A percentile compares a stretch with the other conserved stretches of the same genome.
phyloP scores from a whole-genome alignment of 2,888 invertebrate species.

The Apamea epomidion region DNA sequence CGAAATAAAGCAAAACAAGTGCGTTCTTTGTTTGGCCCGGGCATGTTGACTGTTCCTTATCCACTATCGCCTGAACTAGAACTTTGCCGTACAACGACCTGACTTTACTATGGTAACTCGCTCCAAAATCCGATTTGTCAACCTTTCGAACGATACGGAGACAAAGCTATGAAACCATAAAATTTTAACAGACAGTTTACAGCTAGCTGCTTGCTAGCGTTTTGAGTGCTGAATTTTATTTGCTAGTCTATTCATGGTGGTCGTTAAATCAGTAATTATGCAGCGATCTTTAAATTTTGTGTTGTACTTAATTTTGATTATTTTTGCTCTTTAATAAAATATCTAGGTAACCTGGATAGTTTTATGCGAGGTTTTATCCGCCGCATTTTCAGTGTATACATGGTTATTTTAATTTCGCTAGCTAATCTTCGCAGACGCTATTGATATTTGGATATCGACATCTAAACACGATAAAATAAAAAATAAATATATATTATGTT shows the following conservation, averaged over 20 bases:
- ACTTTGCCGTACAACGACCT: conserved; percentile 82
- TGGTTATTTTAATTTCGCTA: not conserved
- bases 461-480: not conserved
- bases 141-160: conserved; percentile 38
- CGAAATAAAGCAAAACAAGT: conserved; percentile 86
- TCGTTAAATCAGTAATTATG: conserved; percentile 55
- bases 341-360: conserved; percentile 32
- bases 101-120: conserved; percentile 72
- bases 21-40: conserved; percentile 84
- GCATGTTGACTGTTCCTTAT: conserved; percentile 88
- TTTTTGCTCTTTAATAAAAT: conserved; percentile 29
- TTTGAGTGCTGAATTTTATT: conserved; percentile 41
- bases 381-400: not conserved
- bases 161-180: conserved; percentile 48
- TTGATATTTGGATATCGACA: not conserved
- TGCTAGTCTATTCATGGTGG: conserved; percentile 14
- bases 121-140: conserved; percentile 53
- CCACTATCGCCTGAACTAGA: conserved; percentile 86
- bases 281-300: conserved; percentile 54
- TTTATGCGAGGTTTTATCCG: conserved; percentile 19
- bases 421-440: not conserved
- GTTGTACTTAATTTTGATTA: conserved; percentile 45
- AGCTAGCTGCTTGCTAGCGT: conserved; percentile 16
- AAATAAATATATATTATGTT: too few species aligned
- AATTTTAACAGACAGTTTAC: conserved; percentile 52